Conservation (phyloP, 2,113 vertebrate species). For the Oreochromis spilurus region DNA sequence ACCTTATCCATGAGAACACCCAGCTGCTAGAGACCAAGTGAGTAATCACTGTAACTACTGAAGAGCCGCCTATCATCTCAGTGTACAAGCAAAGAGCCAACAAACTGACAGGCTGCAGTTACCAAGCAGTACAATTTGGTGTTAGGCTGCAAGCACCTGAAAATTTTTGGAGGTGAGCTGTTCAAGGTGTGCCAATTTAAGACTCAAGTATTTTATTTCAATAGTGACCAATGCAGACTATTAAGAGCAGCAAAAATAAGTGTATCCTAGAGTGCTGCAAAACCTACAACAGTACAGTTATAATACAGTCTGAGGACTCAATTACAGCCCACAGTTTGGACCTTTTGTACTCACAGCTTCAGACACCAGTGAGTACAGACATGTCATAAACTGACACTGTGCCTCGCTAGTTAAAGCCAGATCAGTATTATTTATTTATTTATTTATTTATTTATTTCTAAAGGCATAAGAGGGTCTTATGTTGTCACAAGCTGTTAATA, state of each 20-base stretch:
- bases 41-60: not conserved
- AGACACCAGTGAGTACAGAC: not conserved
- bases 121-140: not conserved
- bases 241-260: not conserved
- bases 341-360: not conserved
- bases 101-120: not conserved
- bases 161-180: accelerated
- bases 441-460: not conserved
- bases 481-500: not conserved
- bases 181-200: not conserved
- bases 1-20: conserved; percentile 96
- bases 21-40: conserved; percentile 97
- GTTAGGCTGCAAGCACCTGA: not conserved
- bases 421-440: not conserved
- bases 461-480: not conserved
- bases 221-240: not conserved
- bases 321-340: not conserved
- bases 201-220: not conserved
- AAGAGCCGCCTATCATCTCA: not conserved
- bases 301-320: not conserved
- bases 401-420: not conserved
- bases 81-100: not conserved
- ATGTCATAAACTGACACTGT: not conserved
- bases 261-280: not conserved
- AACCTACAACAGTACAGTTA: not conserved